Evolutionary conservation across 2,113 vertebrate genomes (phyloP).

Genomic region (Istiophorus platypterus): DNA sequence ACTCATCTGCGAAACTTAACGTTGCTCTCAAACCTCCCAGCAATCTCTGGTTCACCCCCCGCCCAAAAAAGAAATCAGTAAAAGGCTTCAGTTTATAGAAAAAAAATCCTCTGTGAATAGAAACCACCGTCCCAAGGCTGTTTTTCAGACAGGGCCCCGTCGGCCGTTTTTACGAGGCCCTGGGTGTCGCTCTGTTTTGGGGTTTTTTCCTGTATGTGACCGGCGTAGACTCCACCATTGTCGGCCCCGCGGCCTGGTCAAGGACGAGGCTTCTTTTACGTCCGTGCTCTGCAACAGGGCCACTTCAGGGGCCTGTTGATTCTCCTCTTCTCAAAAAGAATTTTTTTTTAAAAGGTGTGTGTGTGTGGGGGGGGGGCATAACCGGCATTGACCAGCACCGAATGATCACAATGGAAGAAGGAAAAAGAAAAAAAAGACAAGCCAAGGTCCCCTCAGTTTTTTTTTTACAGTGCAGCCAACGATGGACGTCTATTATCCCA

Average conservation of each 20-base stretch:
- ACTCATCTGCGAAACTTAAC: conserved; percentile 46
- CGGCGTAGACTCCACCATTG: conserved; percentile 7
- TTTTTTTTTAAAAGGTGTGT: too few species aligned
- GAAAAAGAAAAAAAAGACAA: neutral
- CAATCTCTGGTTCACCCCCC: too few species aligned
- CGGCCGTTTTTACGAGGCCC: conserved; percentile 17
- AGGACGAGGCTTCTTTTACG: conserved; percentile 38
- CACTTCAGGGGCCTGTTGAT: neutral
- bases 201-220: conserved; percentile 19
- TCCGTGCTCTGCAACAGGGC: neutral
- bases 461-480: neutral
- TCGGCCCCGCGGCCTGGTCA: conserved; percentile 42
- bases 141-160: conserved; percentile 13
- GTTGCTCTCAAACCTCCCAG: conserved; percentile 4
- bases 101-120: conserved; percentile 8
- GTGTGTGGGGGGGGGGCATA: too few species aligned
- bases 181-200: too few species aligned
- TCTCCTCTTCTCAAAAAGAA: neutral
- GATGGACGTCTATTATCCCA: neutral
- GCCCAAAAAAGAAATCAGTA: neutral
- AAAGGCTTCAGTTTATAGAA: neutral
- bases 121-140: neutral
- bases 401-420: conserved; percentile 38
- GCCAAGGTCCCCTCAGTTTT: neutral
- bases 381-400: conserved; percentile 22